A percentile compares a stretch with the other conserved stretches of the same genome.
These are phyloP conservation scores for Geodia barretti DNA, from an alignment of 37 sponge, comb jelly and placozoan species.

Conservation along the genomic window DNA sequence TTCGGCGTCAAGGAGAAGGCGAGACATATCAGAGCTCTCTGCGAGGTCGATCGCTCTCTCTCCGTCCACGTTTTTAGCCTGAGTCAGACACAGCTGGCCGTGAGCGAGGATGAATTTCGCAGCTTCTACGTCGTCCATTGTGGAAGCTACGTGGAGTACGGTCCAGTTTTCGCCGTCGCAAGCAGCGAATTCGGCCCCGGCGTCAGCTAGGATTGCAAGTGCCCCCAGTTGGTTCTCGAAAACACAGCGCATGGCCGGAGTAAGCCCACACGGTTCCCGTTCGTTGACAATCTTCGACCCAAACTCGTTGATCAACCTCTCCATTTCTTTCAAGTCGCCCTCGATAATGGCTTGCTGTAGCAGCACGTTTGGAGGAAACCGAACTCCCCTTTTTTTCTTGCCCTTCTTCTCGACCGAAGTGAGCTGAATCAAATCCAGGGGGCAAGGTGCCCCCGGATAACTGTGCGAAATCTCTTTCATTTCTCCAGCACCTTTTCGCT, in stretches of 20 bases:
- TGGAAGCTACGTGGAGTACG: slow-evolving; percentile 67
- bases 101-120: slow-evolving; percentile 36
- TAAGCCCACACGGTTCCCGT: slow-evolving; percentile 61
- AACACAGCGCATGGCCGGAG: slow-evolving; percentile 65
- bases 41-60: slow-evolving; percentile 70
- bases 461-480: no score
- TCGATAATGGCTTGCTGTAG: slow-evolving; percentile 65
- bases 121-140: slow-evolving; percentile 70
- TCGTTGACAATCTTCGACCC: slow-evolving; percentile 42
- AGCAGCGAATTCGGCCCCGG: slow-evolving; percentile 61
- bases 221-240: slow-evolving; percentile 54
- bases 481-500: no score
- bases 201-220: slow-evolving; percentile 46
- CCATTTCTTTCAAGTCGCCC: slow-evolving; percentile 70
- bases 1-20: slow-evolving; percentile 59
- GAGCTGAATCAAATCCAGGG: background rate
- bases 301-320: slow-evolving; percentile 26
- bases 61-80: slow-evolving; percentile 51
- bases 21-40: slow-evolving; percentile 66
- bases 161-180: slow-evolving; percentile 71
- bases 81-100: slow-evolving; percentile 1
- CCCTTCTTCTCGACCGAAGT: slow-evolving; percentile 10
- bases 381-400: slow-evolving; percentile 52
- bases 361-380: slow-evolving; percentile 53
- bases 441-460: no score